Base-by-base conservation (phyloP, 1,140 invertebrate genomes). In the Drosophila ananassae region DNA sequence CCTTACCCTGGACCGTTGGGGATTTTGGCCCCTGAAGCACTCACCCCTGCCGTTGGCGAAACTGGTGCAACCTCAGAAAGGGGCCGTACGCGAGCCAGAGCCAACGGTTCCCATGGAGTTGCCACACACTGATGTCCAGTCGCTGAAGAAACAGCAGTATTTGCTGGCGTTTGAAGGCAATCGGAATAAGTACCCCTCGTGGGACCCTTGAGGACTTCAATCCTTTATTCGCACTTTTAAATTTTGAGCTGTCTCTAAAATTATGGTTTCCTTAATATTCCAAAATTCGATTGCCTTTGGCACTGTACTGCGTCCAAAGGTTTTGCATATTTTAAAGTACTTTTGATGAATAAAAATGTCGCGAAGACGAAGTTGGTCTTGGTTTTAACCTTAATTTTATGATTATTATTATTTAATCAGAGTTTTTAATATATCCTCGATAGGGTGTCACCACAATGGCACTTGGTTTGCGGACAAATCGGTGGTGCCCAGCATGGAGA, bases 361-460 rank as follows among this genome's bases (percentile, higher is more conserved):
- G 10, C 3, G 10, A 37, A 37, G 3, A 37, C 12, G 8, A 32
- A 9, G 3, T 32, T 6, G 7, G 25, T 32, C 32, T 1, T 32
- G 9, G 32, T 32, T 2, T 7, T 2, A 28, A 6, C 7, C 6
- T 28, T 7, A 5, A 28, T 6, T 28, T 28, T 28, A 28, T 28
- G 25, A 28, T 6, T 28, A 6, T 5, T 28, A 37, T 12, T 7
- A 17, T 17, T 37, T 17, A n/a, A 34, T 34, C n/a, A 5, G n/a
- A 2, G 34, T 32, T 28, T 7, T 32, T 7, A 9, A 25, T 12
- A 17, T 17, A 24, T 30, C 17, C 24, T 30, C 2, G 6, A 8
- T 89, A 95, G 94, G 93, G 54, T 96, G 95, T 90, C 93, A 94
- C 85, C 95, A 95, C 87, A 94, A 95, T 77, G 94, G 94, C 24